Conservation (phyloP, 1,140 invertebrate genomes). For the Amyelois transitella region DNA sequence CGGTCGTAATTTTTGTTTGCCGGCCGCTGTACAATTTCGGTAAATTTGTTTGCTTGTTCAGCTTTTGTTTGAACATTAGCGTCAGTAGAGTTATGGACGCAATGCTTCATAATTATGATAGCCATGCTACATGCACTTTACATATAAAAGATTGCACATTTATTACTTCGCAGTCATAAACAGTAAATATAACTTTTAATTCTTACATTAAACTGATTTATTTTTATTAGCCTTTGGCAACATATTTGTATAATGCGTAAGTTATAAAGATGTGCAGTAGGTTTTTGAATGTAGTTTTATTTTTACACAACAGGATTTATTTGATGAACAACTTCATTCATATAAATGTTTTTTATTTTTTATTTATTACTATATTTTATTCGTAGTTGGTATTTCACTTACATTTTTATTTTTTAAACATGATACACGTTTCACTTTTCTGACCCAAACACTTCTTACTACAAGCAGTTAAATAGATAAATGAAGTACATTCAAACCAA, state of each 20-base stretch:
- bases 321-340: not conserved
- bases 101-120: slow-evolving; percentile 34
- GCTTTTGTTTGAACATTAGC: slow-evolving; percentile 54
- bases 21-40: slow-evolving; percentile 54
- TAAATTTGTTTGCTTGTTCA: slow-evolving; percentile 64
- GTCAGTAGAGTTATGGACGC: slow-evolving; percentile 40
- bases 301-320: not conserved
- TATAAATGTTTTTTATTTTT: not conserved
- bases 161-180: not conserved
- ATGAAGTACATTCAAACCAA: not conserved
- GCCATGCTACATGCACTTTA: slow-evolving; percentile 7
- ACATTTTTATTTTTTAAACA: too few relatives aligned
- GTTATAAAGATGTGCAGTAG: not conserved
- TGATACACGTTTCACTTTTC: too few relatives aligned
- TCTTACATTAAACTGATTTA: not conserved
- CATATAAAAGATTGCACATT: slow-evolving; percentile 1
- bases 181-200: not conserved
- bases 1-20: slow-evolving; percentile 57
- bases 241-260: not conserved
- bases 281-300: not conserved
- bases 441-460: too few relatives aligned
- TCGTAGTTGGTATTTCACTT: not conserved
- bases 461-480: not conserved
- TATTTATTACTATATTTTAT: not conserved
- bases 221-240: not conserved